Evolutionary conservation across 2,113 vertebrate genomes (phyloP).

Genomic region (Oxyruncus cristatus): DNA sequence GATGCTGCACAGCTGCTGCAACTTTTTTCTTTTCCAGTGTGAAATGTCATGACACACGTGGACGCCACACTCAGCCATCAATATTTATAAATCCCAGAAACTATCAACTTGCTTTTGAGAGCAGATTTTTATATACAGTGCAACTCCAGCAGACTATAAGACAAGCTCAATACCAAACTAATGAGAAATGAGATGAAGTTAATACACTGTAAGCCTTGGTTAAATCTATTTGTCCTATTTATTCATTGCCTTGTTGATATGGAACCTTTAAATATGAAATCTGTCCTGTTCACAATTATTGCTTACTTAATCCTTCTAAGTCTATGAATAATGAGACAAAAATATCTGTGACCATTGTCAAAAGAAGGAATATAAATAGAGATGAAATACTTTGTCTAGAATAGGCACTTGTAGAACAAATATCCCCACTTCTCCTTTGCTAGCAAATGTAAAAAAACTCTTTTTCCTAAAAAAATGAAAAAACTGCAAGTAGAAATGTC

Average conservation of each 20-base stretch:
- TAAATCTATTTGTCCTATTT: conserved; percentile 32
- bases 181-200: conserved; percentile 35
- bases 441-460: not conserved
- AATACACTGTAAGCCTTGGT: conserved; percentile 21
- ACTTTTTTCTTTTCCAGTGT: not conserved
- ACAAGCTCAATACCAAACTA: not conserved
- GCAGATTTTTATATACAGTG: not conserved
- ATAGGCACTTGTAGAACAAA: not conserved
- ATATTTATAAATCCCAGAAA: conserved; percentile 25
- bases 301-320: conserved; percentile 25
- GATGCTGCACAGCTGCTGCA: not conserved
- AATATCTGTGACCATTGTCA: not conserved
- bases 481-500: not conserved
- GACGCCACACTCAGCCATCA: not conserved
- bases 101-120: not conserved
- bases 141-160: not conserved
- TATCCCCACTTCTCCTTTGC: not conserved
- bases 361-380: not conserved
- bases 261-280: conserved; percentile 25
- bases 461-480: not conserved
- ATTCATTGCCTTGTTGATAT: conserved; percentile 11
- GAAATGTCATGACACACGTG: not conserved
- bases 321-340: not conserved
- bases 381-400: not conserved
- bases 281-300: not conserved